Evolutionary conservation across 2,797 vertebrate species (phyloP).

Genomic region (Cottoperca gobio): DNA sequence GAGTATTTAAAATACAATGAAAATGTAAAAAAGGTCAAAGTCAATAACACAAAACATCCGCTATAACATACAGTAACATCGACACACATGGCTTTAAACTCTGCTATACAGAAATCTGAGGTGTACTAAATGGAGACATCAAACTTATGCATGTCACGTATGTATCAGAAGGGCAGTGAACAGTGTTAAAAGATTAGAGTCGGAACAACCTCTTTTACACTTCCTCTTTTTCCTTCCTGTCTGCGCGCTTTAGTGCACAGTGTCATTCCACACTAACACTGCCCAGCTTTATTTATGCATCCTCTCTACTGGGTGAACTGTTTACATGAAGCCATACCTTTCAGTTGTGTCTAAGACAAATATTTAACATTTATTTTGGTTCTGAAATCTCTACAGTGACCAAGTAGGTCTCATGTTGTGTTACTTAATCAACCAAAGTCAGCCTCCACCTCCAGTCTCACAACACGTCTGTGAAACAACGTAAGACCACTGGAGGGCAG

Average conservation of each 20-base stretch:
- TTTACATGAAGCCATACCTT: neutral
- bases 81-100: neutral
- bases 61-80: neutral
- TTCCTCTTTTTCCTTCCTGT: constrained; percentile 75
- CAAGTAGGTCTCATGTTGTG: neutral
- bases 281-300: neutral
- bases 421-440: constrained; percentile 19
- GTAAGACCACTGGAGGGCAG: constrained; percentile 83
- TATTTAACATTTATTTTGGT: neutral
- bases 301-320: neutral
- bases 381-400: constrained; percentile 5
- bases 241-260: constrained; percentile 21
- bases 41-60: neutral
- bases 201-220: constrained; percentile 50
- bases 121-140: constrained; percentile 12
- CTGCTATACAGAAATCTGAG: neutral
- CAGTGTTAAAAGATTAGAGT: constrained; percentile 24
- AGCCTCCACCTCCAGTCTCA: constrained; percentile 24
- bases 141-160: neutral
- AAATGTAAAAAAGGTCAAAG: neutral
- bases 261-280: neutral
- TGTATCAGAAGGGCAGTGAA: neutral
- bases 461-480: constrained; percentile 45
- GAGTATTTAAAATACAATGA: neutral
- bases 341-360: neutral